Evolutionary conservation across 2,888 invertebrate species (phyloP).

Genomic region (Branchipolynoe longqiensis): DNA sequence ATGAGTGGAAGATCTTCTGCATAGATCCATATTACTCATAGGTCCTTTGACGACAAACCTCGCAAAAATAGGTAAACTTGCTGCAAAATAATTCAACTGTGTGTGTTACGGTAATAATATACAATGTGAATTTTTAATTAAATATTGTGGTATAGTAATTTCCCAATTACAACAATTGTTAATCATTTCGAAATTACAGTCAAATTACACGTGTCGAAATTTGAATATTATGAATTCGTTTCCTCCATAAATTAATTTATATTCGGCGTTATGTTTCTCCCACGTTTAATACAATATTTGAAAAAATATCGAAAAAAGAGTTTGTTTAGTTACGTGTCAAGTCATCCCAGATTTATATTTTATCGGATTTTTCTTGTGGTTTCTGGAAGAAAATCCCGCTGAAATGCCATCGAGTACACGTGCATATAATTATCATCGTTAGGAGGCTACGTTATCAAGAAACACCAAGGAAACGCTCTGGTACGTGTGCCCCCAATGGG

Average conservation of each 20-base stretch:
- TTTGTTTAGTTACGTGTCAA: no score
- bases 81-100: conserved; percentile 47
- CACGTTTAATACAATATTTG: no score
- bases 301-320: no score
- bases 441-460: background rate
- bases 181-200: background rate
- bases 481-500: background rate
- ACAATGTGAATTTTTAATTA: background rate
- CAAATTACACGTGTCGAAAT: background rate
- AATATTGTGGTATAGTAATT: background rate
- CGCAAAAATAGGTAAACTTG: conserved; percentile 39
- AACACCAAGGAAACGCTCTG: background rate
- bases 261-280: background rate
- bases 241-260: background rate
- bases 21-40: conserved; percentile 41
- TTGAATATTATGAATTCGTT: background rate
- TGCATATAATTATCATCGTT: background rate
- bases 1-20: conserved; percentile 46
- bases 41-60: conserved; percentile 39
- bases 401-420: background rate
- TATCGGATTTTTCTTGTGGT: no score
- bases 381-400: no score
- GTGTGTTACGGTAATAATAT: conserved; percentile 42
- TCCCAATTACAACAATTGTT: background rate
- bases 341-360: no score